A percentile compares a stretch with the other conserved stretches of the same genome.
Conservation (phyloP, 2,888 invertebrate species). For the Corbicula japonica region DNA sequence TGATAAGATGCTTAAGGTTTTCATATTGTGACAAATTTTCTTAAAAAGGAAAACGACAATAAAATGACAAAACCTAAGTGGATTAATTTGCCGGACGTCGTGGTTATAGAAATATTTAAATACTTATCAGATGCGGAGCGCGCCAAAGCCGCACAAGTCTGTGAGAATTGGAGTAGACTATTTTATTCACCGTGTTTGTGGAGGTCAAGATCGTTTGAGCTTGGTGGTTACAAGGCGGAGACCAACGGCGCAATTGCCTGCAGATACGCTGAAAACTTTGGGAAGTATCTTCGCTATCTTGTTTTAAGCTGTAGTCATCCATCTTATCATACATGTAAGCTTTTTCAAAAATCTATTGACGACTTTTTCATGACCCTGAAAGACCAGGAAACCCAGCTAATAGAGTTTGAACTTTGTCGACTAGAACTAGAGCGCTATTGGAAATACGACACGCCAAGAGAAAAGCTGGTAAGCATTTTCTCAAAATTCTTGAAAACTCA, state of each 20-base stretch:
- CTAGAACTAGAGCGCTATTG: constrained; percentile 79
- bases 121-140: constrained; percentile 71
- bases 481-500: constrained; percentile 76
- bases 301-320: constrained; percentile 77
- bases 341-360: constrained; percentile 75
- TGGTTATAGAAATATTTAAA: constrained; percentile 70
- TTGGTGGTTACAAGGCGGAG: constrained; percentile 72
- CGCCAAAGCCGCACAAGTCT: constrained; percentile 65
- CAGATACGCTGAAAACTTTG: constrained; percentile 73
- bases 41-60: constrained; percentile 11
- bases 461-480: constrained; percentile 72
- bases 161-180: constrained; percentile 68
- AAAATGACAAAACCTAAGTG: constrained; percentile 57
- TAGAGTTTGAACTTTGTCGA: constrained; percentile 73
- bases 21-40: too few species aligned
- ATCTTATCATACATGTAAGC: constrained; percentile 73
- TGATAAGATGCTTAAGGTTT: too few species aligned
- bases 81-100: constrained; percentile 72
- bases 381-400: constrained; percentile 57
- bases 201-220: constrained; percentile 71
- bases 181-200: constrained; percentile 75
- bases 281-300: constrained; percentile 70
- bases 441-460: constrained; percentile 76
- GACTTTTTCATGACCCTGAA: constrained; percentile 72
- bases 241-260: constrained; percentile 64